Conservation (phyloP, 2,113 vertebrate genomes). For the Sclerurus mexicanus region DNA sequence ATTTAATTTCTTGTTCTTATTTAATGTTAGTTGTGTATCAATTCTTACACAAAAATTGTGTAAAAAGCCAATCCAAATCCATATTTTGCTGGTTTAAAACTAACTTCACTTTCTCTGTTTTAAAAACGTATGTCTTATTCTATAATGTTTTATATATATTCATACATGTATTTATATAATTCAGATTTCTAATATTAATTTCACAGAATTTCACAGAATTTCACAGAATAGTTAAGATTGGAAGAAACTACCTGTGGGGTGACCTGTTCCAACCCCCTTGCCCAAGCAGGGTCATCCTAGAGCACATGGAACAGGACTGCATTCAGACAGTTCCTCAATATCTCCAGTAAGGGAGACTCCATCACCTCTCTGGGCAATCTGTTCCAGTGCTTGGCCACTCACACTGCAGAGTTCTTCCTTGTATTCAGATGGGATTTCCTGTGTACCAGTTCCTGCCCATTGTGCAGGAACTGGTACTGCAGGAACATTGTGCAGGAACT, state of each 20-base stretch:
- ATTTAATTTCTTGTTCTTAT: background rate
- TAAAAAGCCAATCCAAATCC: background rate
- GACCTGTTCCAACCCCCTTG: background rate
- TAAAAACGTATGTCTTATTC: background rate
- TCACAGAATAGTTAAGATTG: background rate
- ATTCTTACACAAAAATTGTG: background rate
- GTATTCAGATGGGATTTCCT: background rate
- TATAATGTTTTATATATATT: background rate
- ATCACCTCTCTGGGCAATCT: background rate
- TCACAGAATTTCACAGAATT: background rate
- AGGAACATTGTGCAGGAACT: too few species aligned
- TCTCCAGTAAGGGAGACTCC: background rate
- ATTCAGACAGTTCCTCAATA: background rate
- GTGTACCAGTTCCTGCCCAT: accelerated
- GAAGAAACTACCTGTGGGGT: background rate
- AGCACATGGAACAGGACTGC: background rate
- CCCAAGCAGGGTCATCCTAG: background rate
- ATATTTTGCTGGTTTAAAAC: background rate
- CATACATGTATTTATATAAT: background rate
- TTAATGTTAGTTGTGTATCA: background rate
- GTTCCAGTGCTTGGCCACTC: background rate
- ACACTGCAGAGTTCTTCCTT: background rate
- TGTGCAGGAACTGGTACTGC: too few species aligned
- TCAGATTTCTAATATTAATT: background rate
- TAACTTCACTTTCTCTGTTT: background rate